These are phyloP conservation scores for Pteruthius melanotis DNA, from an alignment of 2,113 vertebrate species.

Conservation along the genomic window DNA sequence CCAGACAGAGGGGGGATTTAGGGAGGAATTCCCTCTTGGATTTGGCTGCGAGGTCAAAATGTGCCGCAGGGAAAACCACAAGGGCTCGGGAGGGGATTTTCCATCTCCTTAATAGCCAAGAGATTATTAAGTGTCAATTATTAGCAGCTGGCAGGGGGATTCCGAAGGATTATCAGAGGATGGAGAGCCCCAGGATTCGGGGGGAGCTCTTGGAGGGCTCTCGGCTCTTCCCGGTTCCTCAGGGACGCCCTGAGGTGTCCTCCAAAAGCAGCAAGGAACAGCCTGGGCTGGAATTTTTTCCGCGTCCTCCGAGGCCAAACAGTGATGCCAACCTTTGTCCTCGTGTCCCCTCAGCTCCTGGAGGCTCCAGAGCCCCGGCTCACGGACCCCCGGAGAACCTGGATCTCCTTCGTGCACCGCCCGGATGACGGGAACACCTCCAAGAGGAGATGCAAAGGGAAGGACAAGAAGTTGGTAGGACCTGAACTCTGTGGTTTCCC, in stretches of 20 bases:
- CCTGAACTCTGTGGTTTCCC: background rate
- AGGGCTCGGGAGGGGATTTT: background rate
- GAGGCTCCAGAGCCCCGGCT: constrained; percentile 73
- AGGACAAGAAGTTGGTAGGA: constrained; percentile 84
- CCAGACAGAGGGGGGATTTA: background rate
- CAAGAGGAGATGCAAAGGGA: constrained; percentile 81
- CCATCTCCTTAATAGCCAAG: background rate
- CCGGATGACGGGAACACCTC: constrained; percentile 76
- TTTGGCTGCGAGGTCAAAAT: background rate
- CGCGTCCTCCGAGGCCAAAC: background rate
- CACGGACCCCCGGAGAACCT: constrained; percentile 86
- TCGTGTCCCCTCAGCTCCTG: constrained; percentile 65
- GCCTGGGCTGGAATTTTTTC: background rate
- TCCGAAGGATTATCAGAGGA: background rate
- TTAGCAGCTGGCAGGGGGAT: background rate
- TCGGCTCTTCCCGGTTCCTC: background rate
- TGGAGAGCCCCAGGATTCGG: background rate
- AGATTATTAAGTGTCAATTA: background rate
- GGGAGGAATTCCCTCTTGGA: background rate
- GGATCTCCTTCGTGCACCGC: constrained; percentile 92
- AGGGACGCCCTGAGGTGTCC: background rate
- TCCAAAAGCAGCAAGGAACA: background rate
- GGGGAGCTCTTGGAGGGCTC: background rate
- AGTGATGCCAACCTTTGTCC: background rate
- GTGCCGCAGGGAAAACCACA: background rate